Evolutionary conservation across 2,113 vertebrate species (phyloP).

Genomic region (Pseudolaguvia tuberculata): DNA sequence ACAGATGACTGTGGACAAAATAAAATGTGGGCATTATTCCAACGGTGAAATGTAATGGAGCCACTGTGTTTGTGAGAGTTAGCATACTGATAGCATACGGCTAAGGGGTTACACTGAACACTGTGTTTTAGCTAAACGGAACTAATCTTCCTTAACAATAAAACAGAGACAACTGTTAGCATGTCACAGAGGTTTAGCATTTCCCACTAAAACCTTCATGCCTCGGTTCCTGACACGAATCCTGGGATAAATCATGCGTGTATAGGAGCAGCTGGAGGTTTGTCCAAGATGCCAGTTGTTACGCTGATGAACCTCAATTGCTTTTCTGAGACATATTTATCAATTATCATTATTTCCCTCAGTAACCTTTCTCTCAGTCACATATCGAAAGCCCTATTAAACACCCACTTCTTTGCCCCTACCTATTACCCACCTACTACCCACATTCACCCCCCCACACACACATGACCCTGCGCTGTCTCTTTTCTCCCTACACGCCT

Average conservation of each 20-base stretch:
- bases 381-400: slow-evolving; percentile 75
- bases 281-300: neutral
- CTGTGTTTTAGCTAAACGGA: neutral
- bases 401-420: slow-evolving; percentile 9
- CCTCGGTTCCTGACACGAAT: neutral
- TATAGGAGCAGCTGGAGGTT: neutral
- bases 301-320: neutral
- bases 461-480: slow-evolving; percentile 74
- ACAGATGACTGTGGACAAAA: too few relatives aligned
- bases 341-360: slow-evolving; percentile 48
- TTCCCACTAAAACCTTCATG: neutral
- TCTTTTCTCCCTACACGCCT: slow-evolving; percentile 78
- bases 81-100: neutral
- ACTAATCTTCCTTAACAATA: neutral
- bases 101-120: neutral
- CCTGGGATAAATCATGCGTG: neutral
- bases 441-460: too few relatives aligned
- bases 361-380: slow-evolving; percentile 78
- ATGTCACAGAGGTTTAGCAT: neutral
- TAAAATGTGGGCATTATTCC: too few relatives aligned
- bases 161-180: neutral
- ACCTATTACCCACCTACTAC: slow-evolving; percentile 53
- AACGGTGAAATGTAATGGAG: neutral
- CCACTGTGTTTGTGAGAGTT: neutral
- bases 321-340: slow-evolving; percentile 1